These are phyloP conservation scores for Sisyra nigra DNA, from an alignment of 2,888 invertebrate genomes.

Conservation along the genomic window DNA sequence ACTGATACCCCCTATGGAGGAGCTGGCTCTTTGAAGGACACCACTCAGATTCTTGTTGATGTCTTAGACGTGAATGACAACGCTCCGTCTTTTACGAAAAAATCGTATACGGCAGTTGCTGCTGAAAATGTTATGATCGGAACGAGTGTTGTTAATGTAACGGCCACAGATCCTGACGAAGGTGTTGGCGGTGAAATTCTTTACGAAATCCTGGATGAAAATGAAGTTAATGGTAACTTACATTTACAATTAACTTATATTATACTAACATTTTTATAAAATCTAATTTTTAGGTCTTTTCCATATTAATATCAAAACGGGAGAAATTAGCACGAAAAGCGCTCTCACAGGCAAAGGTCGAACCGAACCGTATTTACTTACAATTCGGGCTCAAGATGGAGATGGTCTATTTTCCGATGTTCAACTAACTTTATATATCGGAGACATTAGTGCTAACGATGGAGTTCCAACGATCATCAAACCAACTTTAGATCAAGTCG, in stretches of 20 bases:
- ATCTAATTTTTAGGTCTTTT: conserved; percentile 38
- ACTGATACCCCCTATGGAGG: conserved; percentile 57
- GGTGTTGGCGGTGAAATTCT: conserved; percentile 52
- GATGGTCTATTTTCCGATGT: conserved; percentile 48
- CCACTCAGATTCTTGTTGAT: conserved; percentile 47
- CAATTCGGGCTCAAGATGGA: conserved; percentile 52
- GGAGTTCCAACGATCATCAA: conserved; percentile 60
- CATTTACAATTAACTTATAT: background rate
- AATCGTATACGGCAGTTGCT: conserved; percentile 52
- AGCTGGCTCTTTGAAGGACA: conserved; percentile 41
- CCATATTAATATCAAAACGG: conserved; percentile 44
- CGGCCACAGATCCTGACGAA: conserved; percentile 63
- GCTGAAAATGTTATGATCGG: conserved; percentile 57
- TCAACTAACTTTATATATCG: conserved; percentile 47
- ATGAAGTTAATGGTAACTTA: conserved; percentile 45
- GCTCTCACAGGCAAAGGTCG: conserved; percentile 60
- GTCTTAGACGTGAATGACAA: conserved; percentile 69
- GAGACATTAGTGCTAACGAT: conserved; percentile 67
- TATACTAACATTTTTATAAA: background rate
- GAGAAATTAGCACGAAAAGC: conserved; percentile 46
- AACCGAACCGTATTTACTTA: conserved; percentile 51
- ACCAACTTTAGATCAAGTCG: conserved; percentile 51
- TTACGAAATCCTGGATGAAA: conserved; percentile 57
- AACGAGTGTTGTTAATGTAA: conserved; percentile 46
- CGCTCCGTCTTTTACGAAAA: conserved; percentile 47